Conservation (phyloP, 2,113 vertebrate species). For the Callopanchax toddi region DNA sequence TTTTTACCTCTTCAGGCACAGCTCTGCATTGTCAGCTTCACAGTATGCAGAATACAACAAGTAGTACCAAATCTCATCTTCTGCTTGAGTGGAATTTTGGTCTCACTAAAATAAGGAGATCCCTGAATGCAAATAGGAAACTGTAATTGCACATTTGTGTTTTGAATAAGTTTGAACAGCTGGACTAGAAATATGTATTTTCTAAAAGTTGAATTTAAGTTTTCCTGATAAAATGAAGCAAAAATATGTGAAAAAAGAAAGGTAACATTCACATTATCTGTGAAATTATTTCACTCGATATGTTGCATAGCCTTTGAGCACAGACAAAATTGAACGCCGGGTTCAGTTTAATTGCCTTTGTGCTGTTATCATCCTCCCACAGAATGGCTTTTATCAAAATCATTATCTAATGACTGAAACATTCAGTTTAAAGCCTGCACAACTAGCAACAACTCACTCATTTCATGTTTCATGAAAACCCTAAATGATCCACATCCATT, state of each 20-base stretch:
- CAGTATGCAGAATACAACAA: too few relatives aligned
- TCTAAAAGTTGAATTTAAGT: slow-evolving; percentile 22
- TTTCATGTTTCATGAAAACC: slow-evolving; percentile 59
- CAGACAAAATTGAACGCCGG: slow-evolving; percentile 63
- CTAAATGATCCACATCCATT: slow-evolving; percentile 67
- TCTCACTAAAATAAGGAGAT: too few relatives aligned
- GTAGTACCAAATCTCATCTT: too few relatives aligned
- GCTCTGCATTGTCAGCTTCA: too few relatives aligned
- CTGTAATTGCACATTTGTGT: too few relatives aligned
- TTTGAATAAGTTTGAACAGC: not conserved
- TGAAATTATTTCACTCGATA: slow-evolving; percentile 57
- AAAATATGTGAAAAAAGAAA: slow-evolving; percentile 51
- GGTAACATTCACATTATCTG: slow-evolving; percentile 48
- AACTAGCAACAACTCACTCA: slow-evolving; percentile 57
- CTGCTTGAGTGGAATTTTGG: too few relatives aligned
- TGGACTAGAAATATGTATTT: slow-evolving; percentile 11
- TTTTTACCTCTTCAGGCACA: too few relatives aligned
- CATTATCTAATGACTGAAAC: slow-evolving; percentile 70
- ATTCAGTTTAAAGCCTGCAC: slow-evolving; percentile 45
- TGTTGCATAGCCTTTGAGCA: slow-evolving; percentile 54
- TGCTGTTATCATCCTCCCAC: slow-evolving; percentile 68
- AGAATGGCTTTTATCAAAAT: slow-evolving; percentile 70
- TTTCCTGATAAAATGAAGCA: slow-evolving; percentile 40
- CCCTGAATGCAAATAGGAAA: too few relatives aligned
- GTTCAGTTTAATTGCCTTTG: slow-evolving; percentile 70